phyloP scores from a whole-genome alignment of 2,797 vertebrate species.

The Holocentrus rufus region DNA sequence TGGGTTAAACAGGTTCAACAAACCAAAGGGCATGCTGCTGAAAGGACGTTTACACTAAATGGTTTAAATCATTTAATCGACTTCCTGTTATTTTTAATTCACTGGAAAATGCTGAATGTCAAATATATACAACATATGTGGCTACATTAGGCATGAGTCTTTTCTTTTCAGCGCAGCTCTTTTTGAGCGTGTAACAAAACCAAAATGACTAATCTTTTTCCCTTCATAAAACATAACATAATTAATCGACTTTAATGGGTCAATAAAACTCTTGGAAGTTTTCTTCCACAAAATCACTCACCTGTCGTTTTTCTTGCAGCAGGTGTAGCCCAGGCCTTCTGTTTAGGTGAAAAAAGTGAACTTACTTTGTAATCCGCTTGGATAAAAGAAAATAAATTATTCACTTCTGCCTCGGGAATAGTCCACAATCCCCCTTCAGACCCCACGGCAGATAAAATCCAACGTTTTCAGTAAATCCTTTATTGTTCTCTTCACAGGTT shows the following conservation, averaged over 20 bases:
- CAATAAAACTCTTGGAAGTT: background rate
- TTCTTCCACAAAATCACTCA: conserved; percentile 50
- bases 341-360: background rate
- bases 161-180: no score
- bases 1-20: no score
- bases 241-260: background rate
- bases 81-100: no score
- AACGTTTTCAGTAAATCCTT: conserved; percentile 49
- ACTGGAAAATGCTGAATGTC: no score
- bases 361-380: background rate
- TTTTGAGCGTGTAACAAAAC: no score
- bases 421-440: background rate
- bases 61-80: no score
- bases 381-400: background rate
- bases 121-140: no score
- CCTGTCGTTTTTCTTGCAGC: conserved; percentile 56
- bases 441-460: conserved; percentile 40
- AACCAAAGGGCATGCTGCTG: no score
- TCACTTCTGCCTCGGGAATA: background rate
- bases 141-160: no score
- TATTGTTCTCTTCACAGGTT: conserved; percentile 68
- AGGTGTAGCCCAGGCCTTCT: conserved; percentile 43
- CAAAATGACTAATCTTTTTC: background rate
- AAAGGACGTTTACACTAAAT: no score
- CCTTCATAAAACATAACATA: no score